Conservation (phyloP, 2,113 vertebrate species). For the Tenebrosternarchus preto region DNA sequence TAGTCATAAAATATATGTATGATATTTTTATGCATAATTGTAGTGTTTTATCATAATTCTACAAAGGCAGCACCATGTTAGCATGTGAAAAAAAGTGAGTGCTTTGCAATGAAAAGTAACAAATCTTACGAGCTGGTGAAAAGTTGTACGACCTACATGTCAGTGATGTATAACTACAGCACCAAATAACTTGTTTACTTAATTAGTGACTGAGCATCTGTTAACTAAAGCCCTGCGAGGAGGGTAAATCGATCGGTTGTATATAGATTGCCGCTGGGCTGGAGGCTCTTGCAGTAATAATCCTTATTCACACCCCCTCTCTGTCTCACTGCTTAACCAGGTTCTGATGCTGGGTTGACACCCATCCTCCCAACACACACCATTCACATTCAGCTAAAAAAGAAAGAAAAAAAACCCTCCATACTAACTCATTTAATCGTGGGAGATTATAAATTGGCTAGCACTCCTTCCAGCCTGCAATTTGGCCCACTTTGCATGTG, state of each 20-base stretch:
- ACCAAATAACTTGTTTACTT: slow-evolving; percentile 55
- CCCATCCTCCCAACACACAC: too few relatives aligned
- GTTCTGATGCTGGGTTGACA: too few relatives aligned
- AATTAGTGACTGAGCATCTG: slow-evolving; percentile 59
- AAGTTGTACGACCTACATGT: slow-evolving; percentile 54
- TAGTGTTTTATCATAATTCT: not conserved
- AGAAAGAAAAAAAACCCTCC: slow-evolving; percentile 39
- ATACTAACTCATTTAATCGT: slow-evolving; percentile 49
- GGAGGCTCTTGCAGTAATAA: slow-evolving; percentile 43
- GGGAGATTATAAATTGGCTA: slow-evolving; percentile 55
- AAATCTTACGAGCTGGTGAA: slow-evolving; percentile 55
- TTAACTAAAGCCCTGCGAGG: slow-evolving; percentile 53
- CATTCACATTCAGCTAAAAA: too few relatives aligned
- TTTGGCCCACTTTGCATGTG: slow-evolving; percentile 58
- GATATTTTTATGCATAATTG: not conserved
- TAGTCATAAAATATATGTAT: too few relatives aligned
- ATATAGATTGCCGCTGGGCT: slow-evolving; percentile 56
- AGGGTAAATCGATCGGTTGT: slow-evolving; percentile 61
- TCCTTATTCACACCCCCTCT: not conserved
- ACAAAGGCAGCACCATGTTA: not conserved
- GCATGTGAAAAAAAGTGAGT: slow-evolving; percentile 23
- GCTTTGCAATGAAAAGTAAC: slow-evolving; percentile 20
- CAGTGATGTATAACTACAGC: slow-evolving; percentile 58
- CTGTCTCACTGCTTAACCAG: not conserved
- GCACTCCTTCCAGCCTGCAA: slow-evolving; percentile 53